A percentile compares a stretch with the other conserved stretches of the same genome.
These are phyloP conservation scores for Palythoa grandiflora DNA, from an alignment of 92 coral and sea anemone genomes.

Conservation along the genomic window DNA sequence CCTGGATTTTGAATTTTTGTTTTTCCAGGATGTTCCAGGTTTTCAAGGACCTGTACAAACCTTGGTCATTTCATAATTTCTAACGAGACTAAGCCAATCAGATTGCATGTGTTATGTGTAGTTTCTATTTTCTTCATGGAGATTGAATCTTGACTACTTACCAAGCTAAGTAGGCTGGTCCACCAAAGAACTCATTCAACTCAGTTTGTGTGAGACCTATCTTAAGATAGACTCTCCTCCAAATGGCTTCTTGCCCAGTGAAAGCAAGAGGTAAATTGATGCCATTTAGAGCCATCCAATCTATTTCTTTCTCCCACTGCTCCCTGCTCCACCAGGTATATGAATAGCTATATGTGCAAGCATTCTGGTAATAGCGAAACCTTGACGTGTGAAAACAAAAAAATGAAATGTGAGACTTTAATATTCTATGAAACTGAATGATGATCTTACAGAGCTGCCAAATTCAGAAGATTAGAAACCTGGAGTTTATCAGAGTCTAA, in stretches of 20 bases:
- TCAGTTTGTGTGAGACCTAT: slow-evolving; percentile 65
- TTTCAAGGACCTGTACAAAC: no score
- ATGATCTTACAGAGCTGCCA: no score
- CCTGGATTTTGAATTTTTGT: no score
- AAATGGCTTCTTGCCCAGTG: slow-evolving; percentile 68
- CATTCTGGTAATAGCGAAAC: slow-evolving; percentile 68
- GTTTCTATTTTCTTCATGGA: background rate
- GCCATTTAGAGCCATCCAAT: slow-evolving; percentile 74
- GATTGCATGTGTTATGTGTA: background rate
- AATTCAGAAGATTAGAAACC: no score
- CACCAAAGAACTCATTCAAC: slow-evolving; percentile 56
- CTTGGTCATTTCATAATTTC: no score
- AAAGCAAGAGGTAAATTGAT: slow-evolving; percentile 69
- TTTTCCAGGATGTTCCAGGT: no score
- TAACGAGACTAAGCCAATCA: background rate
- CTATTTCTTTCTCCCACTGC: slow-evolving; percentile 64
- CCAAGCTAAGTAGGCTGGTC: slow-evolving; percentile 68
- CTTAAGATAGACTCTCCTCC: slow-evolving; percentile 59
- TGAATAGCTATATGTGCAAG: slow-evolving; percentile 68
- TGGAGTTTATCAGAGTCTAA: no score
- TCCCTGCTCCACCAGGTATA: slow-evolving; percentile 71
- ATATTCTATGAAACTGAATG: no score
- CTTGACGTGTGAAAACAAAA: background rate
- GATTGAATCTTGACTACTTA: background rate
- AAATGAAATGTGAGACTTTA: no score